Percentiles rank a stretch among this genome's conserved stretches.
Evolutionary conservation across 2,888 invertebrate species (phyloP).

Genomic region (Flexamia atlantica): DNA sequence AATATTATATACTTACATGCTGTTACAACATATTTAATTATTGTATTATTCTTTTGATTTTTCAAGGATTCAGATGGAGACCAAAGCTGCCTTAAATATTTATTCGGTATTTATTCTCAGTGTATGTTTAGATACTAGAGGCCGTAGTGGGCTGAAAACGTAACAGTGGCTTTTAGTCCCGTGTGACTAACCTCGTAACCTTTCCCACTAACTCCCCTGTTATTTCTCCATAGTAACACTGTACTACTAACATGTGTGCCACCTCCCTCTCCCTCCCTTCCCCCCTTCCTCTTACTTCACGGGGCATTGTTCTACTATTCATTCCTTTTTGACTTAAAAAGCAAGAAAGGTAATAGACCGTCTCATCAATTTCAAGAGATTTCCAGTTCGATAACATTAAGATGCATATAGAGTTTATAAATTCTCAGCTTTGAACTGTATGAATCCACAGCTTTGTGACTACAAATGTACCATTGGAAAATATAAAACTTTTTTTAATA

Average conservation of each 20-base stretch:
- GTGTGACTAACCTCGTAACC: constrained; percentile 64
- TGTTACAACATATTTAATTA: constrained; percentile 25
- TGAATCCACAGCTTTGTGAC: too few species aligned
- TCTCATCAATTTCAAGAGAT: too few species aligned
- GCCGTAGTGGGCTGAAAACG: constrained; percentile 60
- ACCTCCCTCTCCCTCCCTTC: constrained; percentile 35
- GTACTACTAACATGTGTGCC: constrained; percentile 57
- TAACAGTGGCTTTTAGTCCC: constrained; percentile 65
- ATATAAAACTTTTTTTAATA: too few species aligned
- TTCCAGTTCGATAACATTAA: too few species aligned
- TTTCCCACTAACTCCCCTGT: constrained; percentile 32
- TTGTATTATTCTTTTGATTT: constrained; percentile 68
- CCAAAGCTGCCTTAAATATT: constrained; percentile 85
- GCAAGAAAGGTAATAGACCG: too few species aligned
- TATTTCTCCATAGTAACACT: constrained; percentile 63
- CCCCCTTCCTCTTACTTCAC: constrained; percentile 21
- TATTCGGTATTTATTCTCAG: constrained; percentile 78
- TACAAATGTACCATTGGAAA: too few species aligned
- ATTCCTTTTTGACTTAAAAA: not conserved
- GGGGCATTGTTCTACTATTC: constrained; percentile 50
- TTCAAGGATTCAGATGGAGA: constrained; percentile 75
- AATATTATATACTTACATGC: constrained; percentile 1
- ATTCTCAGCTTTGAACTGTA: too few species aligned
- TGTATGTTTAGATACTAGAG: constrained; percentile 54
- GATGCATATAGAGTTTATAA: too few species aligned